Conservation (phyloP, 2,113 vertebrate species). For the Vombatus ursinus region DNA sequence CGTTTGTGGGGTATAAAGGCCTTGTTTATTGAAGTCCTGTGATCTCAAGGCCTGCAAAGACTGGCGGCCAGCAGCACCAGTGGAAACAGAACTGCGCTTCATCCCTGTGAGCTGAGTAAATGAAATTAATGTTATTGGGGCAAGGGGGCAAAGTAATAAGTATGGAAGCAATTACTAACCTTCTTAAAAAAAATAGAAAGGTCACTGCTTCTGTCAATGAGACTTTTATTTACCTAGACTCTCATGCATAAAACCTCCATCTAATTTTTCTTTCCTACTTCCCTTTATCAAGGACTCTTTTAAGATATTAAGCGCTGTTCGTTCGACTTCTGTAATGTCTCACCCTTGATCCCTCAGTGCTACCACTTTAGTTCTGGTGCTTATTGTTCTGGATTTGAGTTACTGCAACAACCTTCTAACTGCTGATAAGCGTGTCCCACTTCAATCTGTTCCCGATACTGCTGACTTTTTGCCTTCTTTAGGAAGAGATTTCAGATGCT, state of each 20-base stretch:
- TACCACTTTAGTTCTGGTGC: neutral
- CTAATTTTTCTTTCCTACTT: neutral
- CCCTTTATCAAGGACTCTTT: neutral
- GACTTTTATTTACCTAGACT: neutral
- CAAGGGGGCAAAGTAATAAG: neutral
- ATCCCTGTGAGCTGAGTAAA: conserved; percentile 71
- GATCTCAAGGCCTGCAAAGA: conserved; percentile 90
- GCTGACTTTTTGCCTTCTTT: neutral
- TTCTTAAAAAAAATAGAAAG: neutral
- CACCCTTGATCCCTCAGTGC: neutral
- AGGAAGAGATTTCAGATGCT: neutral
- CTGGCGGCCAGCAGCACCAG: conserved; percentile 82
- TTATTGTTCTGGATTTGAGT: neutral
- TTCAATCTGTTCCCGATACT: neutral
- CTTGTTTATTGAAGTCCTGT: conserved; percentile 90
- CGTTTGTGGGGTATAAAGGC: conserved; percentile 92
- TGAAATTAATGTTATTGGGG: neutral
- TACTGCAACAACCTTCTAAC: neutral
- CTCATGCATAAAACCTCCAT: neutral
- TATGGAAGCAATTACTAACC: neutral
- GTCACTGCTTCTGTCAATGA: neutral
- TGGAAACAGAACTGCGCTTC: conserved; percentile 84
- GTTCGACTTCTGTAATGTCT: neutral
- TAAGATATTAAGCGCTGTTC: neutral
- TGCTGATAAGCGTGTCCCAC: neutral